Percentiles rank a stretch among this genome's conserved stretches.
Evolutionary conservation across 2,888 invertebrate species (phyloP).

Genomic region (Heteropelma amictum): DNA sequence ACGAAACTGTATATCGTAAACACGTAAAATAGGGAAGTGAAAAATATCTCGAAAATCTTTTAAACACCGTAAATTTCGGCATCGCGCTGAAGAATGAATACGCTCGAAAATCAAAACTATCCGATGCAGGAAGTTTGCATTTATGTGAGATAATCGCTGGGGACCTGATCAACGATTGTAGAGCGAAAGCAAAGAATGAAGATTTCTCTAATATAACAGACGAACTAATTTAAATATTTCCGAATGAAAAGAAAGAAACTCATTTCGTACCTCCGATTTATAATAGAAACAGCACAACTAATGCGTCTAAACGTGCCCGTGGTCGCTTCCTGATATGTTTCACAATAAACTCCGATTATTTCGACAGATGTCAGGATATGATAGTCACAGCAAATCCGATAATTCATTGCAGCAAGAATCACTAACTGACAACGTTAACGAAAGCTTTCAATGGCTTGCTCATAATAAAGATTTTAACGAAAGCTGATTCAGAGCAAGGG

Average conservation of each 20-base stretch:
- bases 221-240: not conserved
- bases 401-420: not conserved
- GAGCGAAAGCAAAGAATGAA: not conserved
- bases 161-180: not conserved
- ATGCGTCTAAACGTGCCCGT: not conserved
- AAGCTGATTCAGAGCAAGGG: slow-evolving; percentile 23
- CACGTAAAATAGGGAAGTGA: not conserved
- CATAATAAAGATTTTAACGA: slow-evolving; percentile 16
- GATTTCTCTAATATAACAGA: not conserved
- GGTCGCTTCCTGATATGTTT: not conserved
- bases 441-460: slow-evolving; percentile 28
- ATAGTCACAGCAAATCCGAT: not conserved
- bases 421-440: not conserved
- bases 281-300: not conserved
- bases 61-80: not conserved
- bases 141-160: not conserved
- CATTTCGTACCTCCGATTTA: not conserved
- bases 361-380: slow-evolving; percentile 1
- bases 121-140: not conserved
- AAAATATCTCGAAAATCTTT: not conserved
- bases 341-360: slow-evolving; percentile 7
- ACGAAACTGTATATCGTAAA: not conserved
- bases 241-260: not conserved
- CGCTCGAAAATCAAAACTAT: not conserved
- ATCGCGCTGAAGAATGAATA: not conserved